Conservation (phyloP, 2,888 invertebrate species). For the Habrosyne pyritoides region DNA sequence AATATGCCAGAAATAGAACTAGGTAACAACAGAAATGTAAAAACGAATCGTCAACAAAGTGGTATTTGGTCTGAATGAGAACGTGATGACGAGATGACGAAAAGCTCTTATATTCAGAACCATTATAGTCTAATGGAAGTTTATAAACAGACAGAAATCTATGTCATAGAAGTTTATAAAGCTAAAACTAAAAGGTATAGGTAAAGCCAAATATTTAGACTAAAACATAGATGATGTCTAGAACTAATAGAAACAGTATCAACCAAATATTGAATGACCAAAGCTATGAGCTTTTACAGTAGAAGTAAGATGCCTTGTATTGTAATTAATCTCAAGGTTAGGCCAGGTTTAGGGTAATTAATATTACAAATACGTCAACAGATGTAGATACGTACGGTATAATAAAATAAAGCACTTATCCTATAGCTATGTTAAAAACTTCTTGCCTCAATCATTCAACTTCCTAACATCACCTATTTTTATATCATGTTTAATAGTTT, state of each 20-base stretch:
- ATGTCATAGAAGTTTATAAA: slow-evolving; percentile 16
- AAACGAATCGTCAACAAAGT: neutral
- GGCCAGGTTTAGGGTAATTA: slow-evolving; percentile 11
- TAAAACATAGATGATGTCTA: slow-evolving; percentile 44
- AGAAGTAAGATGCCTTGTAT: slow-evolving; percentile 44
- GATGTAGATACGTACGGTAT: neutral
- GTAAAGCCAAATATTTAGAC: slow-evolving; percentile 69
- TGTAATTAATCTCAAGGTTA: slow-evolving; percentile 21
- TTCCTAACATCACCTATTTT: slow-evolving; percentile 64
- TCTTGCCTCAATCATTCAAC: slow-evolving; percentile 63
- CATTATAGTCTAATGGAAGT: neutral
- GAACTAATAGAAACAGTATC: slow-evolving; percentile 53
- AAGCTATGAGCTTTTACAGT: slow-evolving; percentile 76
- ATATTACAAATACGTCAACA: neutral
- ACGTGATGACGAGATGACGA: slow-evolving; percentile 16
- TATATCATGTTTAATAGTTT: slow-evolving; percentile 51
- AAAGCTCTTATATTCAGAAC: slow-evolving; percentile 9
- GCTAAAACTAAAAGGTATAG: slow-evolving; percentile 37
- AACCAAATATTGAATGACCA: slow-evolving; percentile 75
- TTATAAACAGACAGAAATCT: slow-evolving; percentile 5
- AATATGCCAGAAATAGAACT: neutral
- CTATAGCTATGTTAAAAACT: slow-evolving; percentile 53
- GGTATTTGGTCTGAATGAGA: slow-evolving; percentile 12
- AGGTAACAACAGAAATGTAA: neutral
- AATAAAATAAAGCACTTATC: slow-evolving; percentile 15